A percentile compares a stretch with the other conserved stretches of the same genome.
phyloP scores from a whole-genome alignment of 2,888 invertebrate species.

The Fragum whitleyi region DNA sequence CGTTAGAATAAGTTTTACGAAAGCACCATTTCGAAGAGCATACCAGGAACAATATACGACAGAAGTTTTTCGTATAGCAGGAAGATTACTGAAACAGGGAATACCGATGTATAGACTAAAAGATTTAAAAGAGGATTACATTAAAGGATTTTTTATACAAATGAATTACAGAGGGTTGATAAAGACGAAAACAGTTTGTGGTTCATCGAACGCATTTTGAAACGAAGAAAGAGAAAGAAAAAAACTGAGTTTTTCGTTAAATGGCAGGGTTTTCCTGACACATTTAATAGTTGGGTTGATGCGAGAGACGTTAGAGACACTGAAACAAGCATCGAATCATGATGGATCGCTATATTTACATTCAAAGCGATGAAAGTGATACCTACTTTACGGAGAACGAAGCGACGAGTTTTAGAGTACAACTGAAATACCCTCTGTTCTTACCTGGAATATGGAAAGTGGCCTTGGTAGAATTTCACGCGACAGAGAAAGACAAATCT shows the following conservation, averaged over 20 bases:
- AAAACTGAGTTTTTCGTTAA: conserved; percentile 35
- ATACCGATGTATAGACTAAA: conserved; percentile 43
- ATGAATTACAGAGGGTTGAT: conserved; percentile 46
- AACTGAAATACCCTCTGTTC: conserved; percentile 22
- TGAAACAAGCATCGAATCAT: background rate
- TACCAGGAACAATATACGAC: conserved; percentile 44
- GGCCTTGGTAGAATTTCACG: conserved; percentile 24
- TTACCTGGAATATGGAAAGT: conserved; percentile 33
- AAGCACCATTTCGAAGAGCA: conserved; percentile 34
- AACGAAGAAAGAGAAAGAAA: conserved; percentile 34
- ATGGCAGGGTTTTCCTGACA: conserved; percentile 42
- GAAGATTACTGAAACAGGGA: conserved; percentile 32
- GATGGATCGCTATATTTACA: conserved; percentile 36
- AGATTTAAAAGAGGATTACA: conserved; percentile 36
- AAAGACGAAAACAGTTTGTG: conserved; percentile 57
- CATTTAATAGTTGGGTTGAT: conserved; percentile 43
- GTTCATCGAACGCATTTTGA: conserved; percentile 44
- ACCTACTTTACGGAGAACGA: conserved; percentile 20
- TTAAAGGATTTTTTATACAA: conserved; percentile 42
- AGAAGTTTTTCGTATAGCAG: conserved; percentile 45
- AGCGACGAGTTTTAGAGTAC: conserved; percentile 20
- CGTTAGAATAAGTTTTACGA: conserved; percentile 40
- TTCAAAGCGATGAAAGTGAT: conserved; percentile 26
- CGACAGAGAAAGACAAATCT: background rate
- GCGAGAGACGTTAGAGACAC: conserved; percentile 23